Conservation (phyloP, 2,113 vertebrate species). For the Microcebus ravelobensis region DNA sequence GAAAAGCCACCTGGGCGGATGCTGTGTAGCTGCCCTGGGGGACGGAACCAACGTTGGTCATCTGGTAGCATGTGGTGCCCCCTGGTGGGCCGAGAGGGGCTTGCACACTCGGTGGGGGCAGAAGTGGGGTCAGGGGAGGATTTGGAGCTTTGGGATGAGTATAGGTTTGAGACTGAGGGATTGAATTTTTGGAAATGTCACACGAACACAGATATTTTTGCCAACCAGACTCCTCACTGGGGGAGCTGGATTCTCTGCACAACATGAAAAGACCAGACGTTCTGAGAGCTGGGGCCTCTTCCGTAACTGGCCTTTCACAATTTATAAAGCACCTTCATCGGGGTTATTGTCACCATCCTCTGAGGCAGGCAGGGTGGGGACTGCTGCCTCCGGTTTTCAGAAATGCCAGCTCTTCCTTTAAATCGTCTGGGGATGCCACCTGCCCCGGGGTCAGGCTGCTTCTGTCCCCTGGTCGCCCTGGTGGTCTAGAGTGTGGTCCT, state of each 20-base stretch:
- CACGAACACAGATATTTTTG: not conserved
- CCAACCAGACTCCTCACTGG: not conserved
- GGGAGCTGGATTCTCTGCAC: not conserved
- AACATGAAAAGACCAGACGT: not conserved
- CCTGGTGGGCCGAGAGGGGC: conserved; percentile 56
- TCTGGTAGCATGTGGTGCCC: conserved; percentile 54
- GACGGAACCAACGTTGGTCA: not conserved
- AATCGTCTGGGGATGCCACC: not conserved
- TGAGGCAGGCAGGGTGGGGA: not conserved
- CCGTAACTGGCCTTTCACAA: not conserved
- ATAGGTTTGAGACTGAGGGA: not conserved
- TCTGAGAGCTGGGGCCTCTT: not conserved
- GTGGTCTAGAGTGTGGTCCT: not conserved
- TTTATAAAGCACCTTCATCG: not conserved
- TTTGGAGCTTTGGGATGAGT: not conserved
- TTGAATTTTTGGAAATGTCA: not conserved
- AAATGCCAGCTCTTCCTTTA: not conserved
- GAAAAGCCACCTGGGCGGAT: not conserved
- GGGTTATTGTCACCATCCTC: not conserved
- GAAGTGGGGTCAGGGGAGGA: fast-evolving
- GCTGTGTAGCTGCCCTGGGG: not conserved
- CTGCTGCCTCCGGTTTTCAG: not conserved
- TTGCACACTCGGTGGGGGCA: conserved; percentile 3
- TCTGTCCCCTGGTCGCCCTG: not conserved
- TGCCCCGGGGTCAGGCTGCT: not conserved